Base-by-base conservation (phyloP, 1,140 invertebrate species). In the Nasonia longicornis region DNA sequence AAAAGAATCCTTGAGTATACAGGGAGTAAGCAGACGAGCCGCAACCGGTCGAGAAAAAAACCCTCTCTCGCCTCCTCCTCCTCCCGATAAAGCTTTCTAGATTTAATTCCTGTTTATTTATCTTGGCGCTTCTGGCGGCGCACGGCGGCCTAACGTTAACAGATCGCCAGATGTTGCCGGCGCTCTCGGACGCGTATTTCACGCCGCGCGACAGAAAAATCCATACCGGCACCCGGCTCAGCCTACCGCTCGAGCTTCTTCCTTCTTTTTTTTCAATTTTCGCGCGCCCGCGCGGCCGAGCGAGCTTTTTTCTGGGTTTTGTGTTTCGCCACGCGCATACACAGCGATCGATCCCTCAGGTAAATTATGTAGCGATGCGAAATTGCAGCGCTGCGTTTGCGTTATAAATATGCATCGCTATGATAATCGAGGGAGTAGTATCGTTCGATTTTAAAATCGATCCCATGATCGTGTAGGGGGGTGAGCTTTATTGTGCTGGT, bases 41-140 rank as follows among this genome's bases (percentile, higher is more conserved):
- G 52, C 14, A n/a, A 58, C 52, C 52, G 52, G 52, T n/a, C 12
- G 1, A 58, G n/a, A 58, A 58, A 58, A 67, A 31, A 66, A 35
- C 3, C 3, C 20, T 3, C 64, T 29, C 64, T 67, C 64, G 64
- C 29, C 64, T 67, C 64, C 64, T 26, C 26, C 26, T 26, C 26
- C 64, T 67, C 29, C 64, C 64, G 84, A 85, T 85, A 86, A 88
- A 88, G 85, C 85, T 81, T 83, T 87, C 88, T 87, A 86, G 85
- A 90, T 89, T 90, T 89, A 89, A 90, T 89, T 90, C 87, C 79
- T 87, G 87, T 90, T 90, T 90, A 89, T 90, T 90, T 90, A 88
- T 87, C 85, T 86, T 89, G 82, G 85, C 85, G 84, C 86, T 86
- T 85, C 85, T 83, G 83, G 64, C 84, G 83, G 84, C 82, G 83